phyloP scores from a whole-genome alignment of 1,140 invertebrate genomes.

The Anastatus disparis region DNA sequence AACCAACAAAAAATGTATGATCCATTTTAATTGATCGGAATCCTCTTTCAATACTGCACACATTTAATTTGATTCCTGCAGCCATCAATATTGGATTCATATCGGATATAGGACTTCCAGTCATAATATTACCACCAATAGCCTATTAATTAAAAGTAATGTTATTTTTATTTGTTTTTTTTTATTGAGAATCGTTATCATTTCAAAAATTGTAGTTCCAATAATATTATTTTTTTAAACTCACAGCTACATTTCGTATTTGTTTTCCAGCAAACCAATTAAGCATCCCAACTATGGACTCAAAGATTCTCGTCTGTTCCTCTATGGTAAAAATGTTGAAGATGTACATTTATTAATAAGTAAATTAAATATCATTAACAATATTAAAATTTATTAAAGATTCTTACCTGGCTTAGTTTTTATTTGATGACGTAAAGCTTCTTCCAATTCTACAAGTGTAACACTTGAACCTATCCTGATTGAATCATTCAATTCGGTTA shows the following conservation, averaged over 20 bases:
- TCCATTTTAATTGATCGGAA: constrained; percentile 79
- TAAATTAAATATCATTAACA: no score
- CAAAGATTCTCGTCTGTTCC: constrained; percentile 77
- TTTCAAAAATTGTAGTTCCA: background rate
- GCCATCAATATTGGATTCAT: constrained; percentile 93
- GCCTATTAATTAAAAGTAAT: constrained; percentile 63
- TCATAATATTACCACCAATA: constrained; percentile 94
- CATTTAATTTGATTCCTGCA: constrained; percentile 64
- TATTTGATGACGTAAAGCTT: constrained; percentile 71
- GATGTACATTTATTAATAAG: no score
- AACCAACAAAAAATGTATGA: constrained; percentile 86
- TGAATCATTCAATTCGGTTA: constrained; percentile 68
- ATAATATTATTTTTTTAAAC: constrained; percentile 40
- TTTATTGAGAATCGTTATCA: no score
- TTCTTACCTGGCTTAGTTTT: constrained; percentile 64
- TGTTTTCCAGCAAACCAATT: constrained; percentile 95
- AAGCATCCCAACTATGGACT: constrained; percentile 84
- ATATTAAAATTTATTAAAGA: no score
- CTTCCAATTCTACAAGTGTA: constrained; percentile 80
- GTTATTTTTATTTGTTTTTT: background rate
- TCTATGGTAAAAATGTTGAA: constrained; percentile 56
- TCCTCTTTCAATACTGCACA: constrained; percentile 66
- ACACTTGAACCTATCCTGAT: constrained; percentile 83
- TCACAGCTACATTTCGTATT: constrained; percentile 84
- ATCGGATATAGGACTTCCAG: constrained; percentile 95